Evolutionary conservation across 1,140 invertebrate genomes (phyloP), one percentile per base, ranked within the genome.

Genomic region (Cotesia chilonis): DNA sequence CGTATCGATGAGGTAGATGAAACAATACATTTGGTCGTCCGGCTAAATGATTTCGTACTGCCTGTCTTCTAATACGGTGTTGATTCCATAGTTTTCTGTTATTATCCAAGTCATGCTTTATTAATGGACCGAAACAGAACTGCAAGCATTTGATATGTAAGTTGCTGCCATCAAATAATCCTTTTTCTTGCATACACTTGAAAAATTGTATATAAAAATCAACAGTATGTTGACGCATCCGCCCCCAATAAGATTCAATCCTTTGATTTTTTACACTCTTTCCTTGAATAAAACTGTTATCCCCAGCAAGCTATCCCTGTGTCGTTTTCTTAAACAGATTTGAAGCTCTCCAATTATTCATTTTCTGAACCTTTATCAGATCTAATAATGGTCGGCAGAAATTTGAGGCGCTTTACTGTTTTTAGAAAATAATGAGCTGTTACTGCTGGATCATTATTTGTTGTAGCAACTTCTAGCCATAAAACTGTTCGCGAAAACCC

Each of bases 181-280:
- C 59, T 17, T 61, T 20, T 36, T 64, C 6, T 7, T 52, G 12
- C 54, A 74, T 66, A 10, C 20, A 36, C 41, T 69, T 73, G 35
- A 73, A 73, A 65, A 73, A 51, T 28, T 68, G 59, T 38, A 73
- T 73, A 14, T 73, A 73, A 69, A 64, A 64, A 55, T 73, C 72
- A 6, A 47, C 41, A 47, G 41, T 47, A 7, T 47, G 41, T 47
- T 47, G 41, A 47, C 41, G 41, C 41, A 47, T 47, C 5, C 41
- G 41, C 5, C 41, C 41, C 41, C 41, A 47, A 47, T 47, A 47
- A 7, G 41, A 47, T 47, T 47, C 41, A 6, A 47, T 47, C 41
- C 41, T 6, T 7, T 47, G 41, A 47, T 47, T 47, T 47, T 47
- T 47, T 2, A 47, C 41, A 6, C 41, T 47, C 5, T 7, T 47